Conservation (phyloP, 2,113 vertebrate species). For the Paramormyrops kingsleyae region DNA sequence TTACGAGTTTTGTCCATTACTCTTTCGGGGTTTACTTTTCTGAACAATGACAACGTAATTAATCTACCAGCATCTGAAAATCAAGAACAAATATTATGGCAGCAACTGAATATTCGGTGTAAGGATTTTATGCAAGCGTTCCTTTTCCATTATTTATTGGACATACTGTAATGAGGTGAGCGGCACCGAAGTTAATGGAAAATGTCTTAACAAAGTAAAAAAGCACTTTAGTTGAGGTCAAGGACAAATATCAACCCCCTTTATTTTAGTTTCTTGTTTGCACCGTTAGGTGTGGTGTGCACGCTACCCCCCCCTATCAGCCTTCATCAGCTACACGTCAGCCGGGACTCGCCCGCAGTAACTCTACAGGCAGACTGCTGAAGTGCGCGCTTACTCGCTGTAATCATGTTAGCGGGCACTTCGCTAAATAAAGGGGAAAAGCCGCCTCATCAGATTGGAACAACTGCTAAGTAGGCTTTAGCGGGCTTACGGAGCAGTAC, state of each 20-base stretch:
- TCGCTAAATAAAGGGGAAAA: constrained; percentile 61
- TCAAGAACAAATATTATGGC: neutral
- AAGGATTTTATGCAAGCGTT: neutral
- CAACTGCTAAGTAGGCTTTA: constrained; percentile 48
- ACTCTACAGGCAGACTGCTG: constrained; percentile 41
- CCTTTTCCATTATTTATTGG: neutral
- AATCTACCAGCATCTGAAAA: neutral
- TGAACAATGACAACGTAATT: neutral
- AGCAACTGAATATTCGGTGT: neutral
- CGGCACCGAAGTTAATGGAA: neutral
- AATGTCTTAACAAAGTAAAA: neutral
- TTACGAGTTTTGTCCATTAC: neutral
- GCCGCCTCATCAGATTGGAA: constrained; percentile 57
- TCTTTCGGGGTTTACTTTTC: neutral
- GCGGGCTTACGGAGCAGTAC: constrained; percentile 25
- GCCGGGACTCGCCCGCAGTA: constrained; percentile 43
- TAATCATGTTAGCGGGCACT: constrained; percentile 66
- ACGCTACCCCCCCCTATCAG: neutral
- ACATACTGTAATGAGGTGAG: neutral
- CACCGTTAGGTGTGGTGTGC: neutral
- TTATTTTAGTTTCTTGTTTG: neutral
- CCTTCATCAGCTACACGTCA: constrained; percentile 26
- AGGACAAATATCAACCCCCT: neutral
- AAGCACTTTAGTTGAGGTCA: neutral
- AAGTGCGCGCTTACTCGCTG: constrained; percentile 45